Base-by-base conservation (phyloP, 2,888 invertebrate species). In the Pyrgus malvae region DNA sequence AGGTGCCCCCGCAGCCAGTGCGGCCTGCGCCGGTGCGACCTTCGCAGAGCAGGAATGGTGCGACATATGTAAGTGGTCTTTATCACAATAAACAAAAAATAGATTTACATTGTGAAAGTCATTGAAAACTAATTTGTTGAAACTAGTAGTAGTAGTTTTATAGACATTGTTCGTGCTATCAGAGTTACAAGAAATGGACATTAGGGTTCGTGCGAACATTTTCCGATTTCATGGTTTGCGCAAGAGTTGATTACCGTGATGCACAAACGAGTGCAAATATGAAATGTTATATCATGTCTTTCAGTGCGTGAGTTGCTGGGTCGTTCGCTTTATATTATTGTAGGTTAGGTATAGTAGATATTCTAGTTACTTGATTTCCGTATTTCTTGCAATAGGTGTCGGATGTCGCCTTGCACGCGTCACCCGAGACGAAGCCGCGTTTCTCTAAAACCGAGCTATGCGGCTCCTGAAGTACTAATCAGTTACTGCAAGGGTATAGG, bases 1-100 rank as follows among this genome's bases (percentile, higher is more conserved):
- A 90, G 65, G 84, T 89, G 56, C 89, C 89, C 6, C 90, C 90
- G 7, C 89, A 89, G 60, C 89, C 88, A 1, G 83, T 73, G 23
- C 75, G 86, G 21, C 86, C 87, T 31, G 85, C 88, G 38, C 90
- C 90, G 1, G 74, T 76, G 9, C 75, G 89, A 33, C 89, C 88
- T 11, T 69, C 76, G 8, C 76, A 84, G 59, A 74, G 63, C 64
- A 80, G 79, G 69, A 77, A 83, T 60, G 64, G 78, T 59, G 78
- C 76, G 78, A 76, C 46, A 61, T 86, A 81, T 72, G 90, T 90
- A 80, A 85, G 87, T 7, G 6, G 7, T 6, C 2, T 33, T 12
- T 12, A 33, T 0, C 8, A 33, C 4, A 1, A 12, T 5, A 12
- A 16, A 33, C 16, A 8, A 12, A 14, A 14, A 33, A 33, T 16